These are phyloP conservation scores for Itoplectis maculator DNA, from an alignment of 2,888 invertebrate genomes.

Conservation along the genomic window DNA sequence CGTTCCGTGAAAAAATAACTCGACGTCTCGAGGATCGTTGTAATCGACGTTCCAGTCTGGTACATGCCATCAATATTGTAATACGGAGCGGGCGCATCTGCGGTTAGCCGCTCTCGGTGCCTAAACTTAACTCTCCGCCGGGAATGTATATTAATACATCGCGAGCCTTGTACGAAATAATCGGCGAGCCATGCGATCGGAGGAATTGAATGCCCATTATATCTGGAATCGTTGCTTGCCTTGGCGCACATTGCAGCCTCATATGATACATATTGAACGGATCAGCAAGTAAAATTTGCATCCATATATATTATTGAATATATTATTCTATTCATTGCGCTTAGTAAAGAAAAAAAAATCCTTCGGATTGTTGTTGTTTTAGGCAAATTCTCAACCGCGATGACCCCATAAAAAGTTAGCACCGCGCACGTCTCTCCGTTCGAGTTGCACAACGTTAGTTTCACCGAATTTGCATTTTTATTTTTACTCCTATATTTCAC, in stretches of 20 bases:
- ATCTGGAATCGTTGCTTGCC: slow-evolving; percentile 16
- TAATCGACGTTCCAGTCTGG: slow-evolving; percentile 72
- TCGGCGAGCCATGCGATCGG: slow-evolving; percentile 58
- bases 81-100: slow-evolving; percentile 49
- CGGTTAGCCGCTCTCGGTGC: slow-evolving; percentile 21
- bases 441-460: too few species aligned
- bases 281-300: neutral
- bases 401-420: too few species aligned
- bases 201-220: slow-evolving; percentile 38
- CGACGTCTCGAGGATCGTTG: slow-evolving; percentile 50
- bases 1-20: slow-evolving; percentile 61
- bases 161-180: slow-evolving; percentile 63
- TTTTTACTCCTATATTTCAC: too few species aligned
- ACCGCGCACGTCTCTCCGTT: too few species aligned
- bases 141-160: slow-evolving; percentile 46
- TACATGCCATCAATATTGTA: slow-evolving; percentile 70
- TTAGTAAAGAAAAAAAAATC: too few species aligned
- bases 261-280: neutral
- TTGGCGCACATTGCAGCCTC: neutral
- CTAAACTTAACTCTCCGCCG: slow-evolving; percentile 43
- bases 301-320: neutral
- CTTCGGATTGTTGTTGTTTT: too few species aligned
- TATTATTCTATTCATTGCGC: too few species aligned
- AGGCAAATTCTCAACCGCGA: too few species aligned
- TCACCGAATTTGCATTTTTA: too few species aligned